phyloP scores from a whole-genome alignment of 2,888 invertebrate species.

The Netelia melanura region DNA sequence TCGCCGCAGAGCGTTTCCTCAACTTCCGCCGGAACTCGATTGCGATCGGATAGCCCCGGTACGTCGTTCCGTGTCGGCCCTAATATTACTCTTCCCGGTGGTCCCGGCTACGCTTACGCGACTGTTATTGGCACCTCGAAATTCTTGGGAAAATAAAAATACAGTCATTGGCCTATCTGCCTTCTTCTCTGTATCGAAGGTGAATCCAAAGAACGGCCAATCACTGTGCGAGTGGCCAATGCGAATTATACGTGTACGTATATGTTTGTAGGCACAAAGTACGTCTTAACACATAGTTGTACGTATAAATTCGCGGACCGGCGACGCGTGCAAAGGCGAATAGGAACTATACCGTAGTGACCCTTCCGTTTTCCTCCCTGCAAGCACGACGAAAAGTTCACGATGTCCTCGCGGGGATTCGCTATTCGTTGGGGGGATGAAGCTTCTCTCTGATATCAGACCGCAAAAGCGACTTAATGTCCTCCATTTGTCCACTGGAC shows the following conservation, averaged over 20 bases:
- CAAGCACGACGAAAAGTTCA: conserved; percentile 66
- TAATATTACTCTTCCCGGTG: conserved; percentile 58
- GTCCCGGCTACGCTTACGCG: neutral
- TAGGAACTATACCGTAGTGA: conserved; percentile 50
- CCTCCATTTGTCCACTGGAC: conserved; percentile 82
- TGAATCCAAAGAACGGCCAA: neutral
- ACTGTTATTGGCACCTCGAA: neutral
- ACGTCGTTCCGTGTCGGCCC: conserved; percentile 68
- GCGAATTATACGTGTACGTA: neutral
- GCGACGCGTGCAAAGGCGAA: conserved; percentile 42
- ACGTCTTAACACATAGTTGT: neutral
- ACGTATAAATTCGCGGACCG: conserved; percentile 34
- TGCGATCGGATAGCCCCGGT: conserved; percentile 79
- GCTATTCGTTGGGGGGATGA: conserved; percentile 15
- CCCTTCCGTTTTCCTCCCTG: conserved; percentile 53
- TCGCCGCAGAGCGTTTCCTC: conserved; percentile 76
- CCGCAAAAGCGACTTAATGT: conserved; percentile 83
- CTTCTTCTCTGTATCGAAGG: neutral
- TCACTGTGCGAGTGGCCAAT: neutral
- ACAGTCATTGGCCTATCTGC: neutral
- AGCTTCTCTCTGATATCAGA: conserved; percentile 74
- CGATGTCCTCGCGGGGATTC: conserved; percentile 17
- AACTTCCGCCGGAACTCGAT: conserved; percentile 83
- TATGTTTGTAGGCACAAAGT: conserved; percentile 1
- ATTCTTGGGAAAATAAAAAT: neutral